Conservation (phyloP, 2,113 vertebrate species). For the Cepphus grylle region DNA sequence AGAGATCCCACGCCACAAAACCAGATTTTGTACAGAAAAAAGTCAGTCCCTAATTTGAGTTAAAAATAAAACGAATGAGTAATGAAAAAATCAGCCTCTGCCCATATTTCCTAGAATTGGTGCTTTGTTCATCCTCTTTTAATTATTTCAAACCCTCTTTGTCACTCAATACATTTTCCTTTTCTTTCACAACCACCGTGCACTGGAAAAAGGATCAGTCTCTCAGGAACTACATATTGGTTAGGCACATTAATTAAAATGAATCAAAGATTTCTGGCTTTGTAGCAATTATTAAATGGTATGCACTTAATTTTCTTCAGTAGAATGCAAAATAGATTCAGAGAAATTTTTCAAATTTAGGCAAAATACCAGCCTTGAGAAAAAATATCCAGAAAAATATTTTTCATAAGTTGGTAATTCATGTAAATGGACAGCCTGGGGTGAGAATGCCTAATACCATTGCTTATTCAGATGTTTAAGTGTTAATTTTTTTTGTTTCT, state of each 20-base stretch:
- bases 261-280: neutral
- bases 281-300: neutral
- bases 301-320: neutral
- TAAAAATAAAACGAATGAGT: constrained; percentile 52
- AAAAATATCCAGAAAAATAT: neutral
- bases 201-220: neutral
- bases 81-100: neutral
- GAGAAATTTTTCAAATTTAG: neutral
- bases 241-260: neutral
- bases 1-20: neutral
- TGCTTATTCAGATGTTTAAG: neutral
- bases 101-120: constrained; percentile 26
- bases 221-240: neutral
- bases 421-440: neutral
- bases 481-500: neutral
- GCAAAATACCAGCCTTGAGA: neutral
- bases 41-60: neutral
- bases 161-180: neutral
- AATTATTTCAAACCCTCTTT: constrained; percentile 25
- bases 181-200: neutral
- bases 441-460: neutral
- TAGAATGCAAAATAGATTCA: neutral
- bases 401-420: neutral
- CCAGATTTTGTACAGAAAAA: neutral
- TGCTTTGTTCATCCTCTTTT: constrained; percentile 13